Base-by-base conservation (phyloP, 2,888 invertebrate species). In the Agrochola macilenta region DNA sequence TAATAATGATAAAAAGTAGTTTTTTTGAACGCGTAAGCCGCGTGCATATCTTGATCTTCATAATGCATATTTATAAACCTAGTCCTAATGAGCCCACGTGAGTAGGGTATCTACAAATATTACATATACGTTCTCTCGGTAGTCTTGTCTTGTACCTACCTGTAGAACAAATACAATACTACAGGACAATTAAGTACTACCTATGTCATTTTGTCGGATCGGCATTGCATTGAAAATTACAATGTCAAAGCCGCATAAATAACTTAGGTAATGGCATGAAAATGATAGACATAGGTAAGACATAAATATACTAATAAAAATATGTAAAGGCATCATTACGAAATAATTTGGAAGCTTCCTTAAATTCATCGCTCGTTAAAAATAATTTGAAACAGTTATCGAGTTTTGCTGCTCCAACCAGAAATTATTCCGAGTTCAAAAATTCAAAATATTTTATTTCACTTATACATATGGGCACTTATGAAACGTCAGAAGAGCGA, bases 331-430 rank as follows among this genome's bases (percentile, higher is more conserved):
- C 63, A 74, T 71, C 23, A 58, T 76, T 54, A 74, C 20, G 9
- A 58, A 66, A 70, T 49, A 58, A 76, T 60, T 64, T 58, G 5
- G 20, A 58, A 35, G 23, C 35, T 82, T 66, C 49, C 69, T n/a
- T 49, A 23, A 5, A 26, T 72, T 35, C 65, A 61, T 43, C 23
- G 26, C 43, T 81, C 35, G 49, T 78, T 71, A 83, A 81, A 70
- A 68, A 66, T 78, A 65, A 77, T 83, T 71, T 57, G 49, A 49
- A 70, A 54, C 43, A 57, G 78, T 70, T 54, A 66, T 70, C 17
- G 58, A 57, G 58, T 63, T 79, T 71, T 69, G 35, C 23, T 57
- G 52, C 61, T 49, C 2, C 26, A 43, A 63, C n/a, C 17, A 39
- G n/a, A 81, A 63, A n/a, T 57, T 74, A 63, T 35, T 35, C 35